phyloP scores from a whole-genome alignment of 2,888 invertebrate species.

The Isotomurus palustris region DNA sequence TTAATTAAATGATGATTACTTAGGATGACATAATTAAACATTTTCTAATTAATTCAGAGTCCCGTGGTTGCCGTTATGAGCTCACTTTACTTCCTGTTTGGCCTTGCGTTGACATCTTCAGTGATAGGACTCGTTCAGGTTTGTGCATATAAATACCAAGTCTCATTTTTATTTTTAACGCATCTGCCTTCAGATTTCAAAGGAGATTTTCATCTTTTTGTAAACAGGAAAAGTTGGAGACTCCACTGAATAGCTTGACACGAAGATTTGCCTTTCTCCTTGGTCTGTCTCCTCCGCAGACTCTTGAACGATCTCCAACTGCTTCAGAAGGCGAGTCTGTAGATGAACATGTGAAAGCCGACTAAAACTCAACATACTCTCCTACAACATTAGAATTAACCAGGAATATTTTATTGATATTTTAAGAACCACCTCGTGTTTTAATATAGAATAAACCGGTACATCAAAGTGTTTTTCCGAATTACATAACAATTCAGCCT shows the following conservation, averaged over 20 bases:
- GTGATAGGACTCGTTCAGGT: conserved; percentile 93
- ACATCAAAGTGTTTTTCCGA: too few relatives aligned
- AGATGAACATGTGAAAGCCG: conserved; percentile 24
- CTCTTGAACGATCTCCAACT: not conserved
- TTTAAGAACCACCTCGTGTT: too few relatives aligned
- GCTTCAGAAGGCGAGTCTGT: not conserved
- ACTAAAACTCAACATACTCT: conserved; percentile 12
- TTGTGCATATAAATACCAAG: not conserved
- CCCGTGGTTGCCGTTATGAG: conserved; percentile 86
- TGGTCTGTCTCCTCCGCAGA: conserved; percentile 22
- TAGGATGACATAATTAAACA: not conserved
- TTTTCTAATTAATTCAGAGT: conserved; percentile 55
- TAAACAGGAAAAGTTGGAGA: conserved; percentile 35
- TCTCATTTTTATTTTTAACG: not conserved
- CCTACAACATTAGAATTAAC: not conserved
- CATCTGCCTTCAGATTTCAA: not conserved
- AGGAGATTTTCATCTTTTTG: not conserved
- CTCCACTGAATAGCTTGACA: conserved; percentile 31
- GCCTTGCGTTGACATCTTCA: conserved; percentile 92
- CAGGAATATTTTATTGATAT: too few relatives aligned
- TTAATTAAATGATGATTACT: not conserved
- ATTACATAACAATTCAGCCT: too few relatives aligned
- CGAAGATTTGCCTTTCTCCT: conserved; percentile 28
- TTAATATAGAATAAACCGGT: too few relatives aligned
- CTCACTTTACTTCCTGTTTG: conserved; percentile 88